These are phyloP conservation scores for Lycodopsis pacificus DNA, from an alignment of 2,797 vertebrate species.

Conservation along the genomic window DNA sequence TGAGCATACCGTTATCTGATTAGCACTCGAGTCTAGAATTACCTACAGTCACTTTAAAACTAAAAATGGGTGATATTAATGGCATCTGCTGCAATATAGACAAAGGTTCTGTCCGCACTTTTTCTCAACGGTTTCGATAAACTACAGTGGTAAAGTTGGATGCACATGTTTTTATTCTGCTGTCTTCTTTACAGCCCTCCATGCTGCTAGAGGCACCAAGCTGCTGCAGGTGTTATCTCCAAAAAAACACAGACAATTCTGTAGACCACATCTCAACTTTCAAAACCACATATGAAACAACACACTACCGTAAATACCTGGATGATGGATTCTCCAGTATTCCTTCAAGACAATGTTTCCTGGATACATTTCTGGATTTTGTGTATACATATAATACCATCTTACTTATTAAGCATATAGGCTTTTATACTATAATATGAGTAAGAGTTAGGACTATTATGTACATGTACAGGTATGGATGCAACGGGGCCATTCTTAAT, in stretches of 20 bases:
- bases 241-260: neutral
- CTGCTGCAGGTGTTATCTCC: neutral
- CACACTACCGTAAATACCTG: neutral
- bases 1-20: neutral
- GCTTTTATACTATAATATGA: neutral
- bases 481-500: neutral
- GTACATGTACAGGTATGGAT: neutral
- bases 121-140: neutral
- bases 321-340: neutral
- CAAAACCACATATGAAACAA: constrained; percentile 1
- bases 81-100: neutral
- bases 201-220: neutral
- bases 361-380: neutral
- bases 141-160: neutral
- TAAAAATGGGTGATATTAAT: neutral
- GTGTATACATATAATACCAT: neutral
- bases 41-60: neutral
- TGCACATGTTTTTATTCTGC: neutral
- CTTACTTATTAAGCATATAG: neutral
- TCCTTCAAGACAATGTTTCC: neutral
- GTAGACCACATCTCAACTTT: neutral
- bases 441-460: neutral
- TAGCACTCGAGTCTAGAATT: neutral
- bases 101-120: neutral
- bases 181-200: neutral